These are phyloP conservation scores for Trichonephila clavata DNA, from an alignment of 1,140 invertebrate genomes.

Conservation along the genomic window DNA sequence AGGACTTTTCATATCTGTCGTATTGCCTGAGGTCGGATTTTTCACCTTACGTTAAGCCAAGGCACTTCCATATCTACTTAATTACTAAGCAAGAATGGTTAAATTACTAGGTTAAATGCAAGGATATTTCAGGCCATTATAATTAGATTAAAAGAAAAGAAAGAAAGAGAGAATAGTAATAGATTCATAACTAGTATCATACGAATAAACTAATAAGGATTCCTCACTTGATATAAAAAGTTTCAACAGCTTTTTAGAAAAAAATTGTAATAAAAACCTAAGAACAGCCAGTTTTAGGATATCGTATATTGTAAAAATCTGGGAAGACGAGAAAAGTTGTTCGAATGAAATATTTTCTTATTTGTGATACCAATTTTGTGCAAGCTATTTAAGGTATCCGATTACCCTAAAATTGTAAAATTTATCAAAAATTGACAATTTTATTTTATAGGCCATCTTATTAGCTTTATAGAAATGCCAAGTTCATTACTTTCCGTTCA, in stretches of 20 bases:
- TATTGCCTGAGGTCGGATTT: neutral
- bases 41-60: neutral
- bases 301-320: no score
- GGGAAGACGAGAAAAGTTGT: no score
- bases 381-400: no score
- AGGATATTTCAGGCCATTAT: neutral
- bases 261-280: no score
- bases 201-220: neutral
- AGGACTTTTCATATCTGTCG: neutral
- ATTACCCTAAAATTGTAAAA: no score
- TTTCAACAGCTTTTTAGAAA: neutral
- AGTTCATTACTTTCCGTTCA: no score
- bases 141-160: neutral
- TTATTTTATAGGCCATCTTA: no score
- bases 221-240: neutral
- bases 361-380: no score
- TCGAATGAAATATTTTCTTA: no score
- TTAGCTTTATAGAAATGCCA: no score
- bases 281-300: no score
- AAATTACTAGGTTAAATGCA: conserved; percentile 14
- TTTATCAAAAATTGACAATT: no score
- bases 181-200: neutral
- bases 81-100: neutral
- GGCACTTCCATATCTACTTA: neutral
- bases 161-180: neutral